These are phyloP conservation scores for Papilio polyxenes DNA, from an alignment of 1,140 invertebrate species.

Conservation along the genomic window DNA sequence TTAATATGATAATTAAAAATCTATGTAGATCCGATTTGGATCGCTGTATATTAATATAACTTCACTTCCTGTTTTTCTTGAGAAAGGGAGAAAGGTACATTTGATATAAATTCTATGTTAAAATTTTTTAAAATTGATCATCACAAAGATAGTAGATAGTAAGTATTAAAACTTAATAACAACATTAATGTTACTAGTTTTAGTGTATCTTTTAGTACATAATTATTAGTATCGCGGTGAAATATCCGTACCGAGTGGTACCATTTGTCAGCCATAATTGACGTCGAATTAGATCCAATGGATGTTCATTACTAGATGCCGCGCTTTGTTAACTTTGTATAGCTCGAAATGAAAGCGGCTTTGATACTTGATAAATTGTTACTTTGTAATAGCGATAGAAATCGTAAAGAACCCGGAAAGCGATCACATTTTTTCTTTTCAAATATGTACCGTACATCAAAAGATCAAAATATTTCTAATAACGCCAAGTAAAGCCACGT, in stretches of 20 bases:
- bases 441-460: too few relatives aligned
- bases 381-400: background rate
- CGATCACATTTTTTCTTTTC: too few relatives aligned
- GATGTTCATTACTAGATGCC: constrained; percentile 37
- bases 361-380: constrained; percentile 11
- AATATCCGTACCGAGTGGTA: constrained; percentile 50
- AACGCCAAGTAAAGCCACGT: too few relatives aligned
- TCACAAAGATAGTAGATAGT: background rate
- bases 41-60: too few relatives aligned
- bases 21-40: too few relatives aligned
- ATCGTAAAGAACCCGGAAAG: too few relatives aligned
- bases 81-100: too few relatives aligned
- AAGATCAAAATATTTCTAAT: too few relatives aligned
- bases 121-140: background rate
- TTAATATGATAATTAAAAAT: too few relatives aligned
- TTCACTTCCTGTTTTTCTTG: too few relatives aligned
- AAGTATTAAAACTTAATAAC: constrained; percentile 4
- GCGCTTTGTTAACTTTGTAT: background rate
- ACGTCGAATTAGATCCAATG: constrained; percentile 41
- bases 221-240: constrained; percentile 49
- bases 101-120: too few relatives aligned
- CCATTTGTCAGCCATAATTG: constrained; percentile 46
- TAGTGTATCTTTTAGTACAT: constrained; percentile 42
- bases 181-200: background rate
- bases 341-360: background rate